Evolutionary conservation across 2,113 vertebrate genomes (phyloP).

Genomic region (Vanacampus margaritifer): DNA sequence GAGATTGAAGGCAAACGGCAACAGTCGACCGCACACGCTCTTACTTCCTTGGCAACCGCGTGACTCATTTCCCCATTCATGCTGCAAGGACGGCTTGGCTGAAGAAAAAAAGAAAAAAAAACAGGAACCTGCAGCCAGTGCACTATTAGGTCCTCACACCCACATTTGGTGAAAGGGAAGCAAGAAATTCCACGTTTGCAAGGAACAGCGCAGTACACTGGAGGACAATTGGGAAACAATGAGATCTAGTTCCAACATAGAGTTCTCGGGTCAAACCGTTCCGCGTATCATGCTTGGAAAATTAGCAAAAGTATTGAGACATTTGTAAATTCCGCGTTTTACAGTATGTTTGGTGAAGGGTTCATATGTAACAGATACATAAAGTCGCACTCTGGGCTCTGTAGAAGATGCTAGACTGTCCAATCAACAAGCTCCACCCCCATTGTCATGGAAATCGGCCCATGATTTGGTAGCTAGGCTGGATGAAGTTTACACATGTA

Average conservation of each 20-base stretch:
- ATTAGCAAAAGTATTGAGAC: too few species aligned
- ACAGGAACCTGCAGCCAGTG: constrained; percentile 42
- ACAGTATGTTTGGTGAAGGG: too few species aligned
- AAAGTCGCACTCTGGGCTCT: too few species aligned
- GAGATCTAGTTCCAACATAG: not conserved
- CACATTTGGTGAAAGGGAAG: constrained; percentile 34
- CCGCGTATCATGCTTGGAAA: not conserved
- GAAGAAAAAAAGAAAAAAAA: constrained; percentile 16
- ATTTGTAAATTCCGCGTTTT: too few species aligned
- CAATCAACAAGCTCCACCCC: too few species aligned
- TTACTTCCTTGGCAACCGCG: constrained; percentile 73
- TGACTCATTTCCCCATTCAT: constrained; percentile 74
- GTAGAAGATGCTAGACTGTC: too few species aligned
- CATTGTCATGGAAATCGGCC: too few species aligned
- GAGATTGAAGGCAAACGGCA: constrained; percentile 48
- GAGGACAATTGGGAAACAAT: not conserved
- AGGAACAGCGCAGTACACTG: not conserved
- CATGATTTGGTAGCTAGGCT: too few species aligned
- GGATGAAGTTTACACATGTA: too few species aligned
- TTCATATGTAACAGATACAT: too few species aligned
- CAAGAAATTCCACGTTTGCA: constrained; percentile 21
- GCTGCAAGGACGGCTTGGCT: constrained; percentile 46
- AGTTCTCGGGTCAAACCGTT: not conserved
- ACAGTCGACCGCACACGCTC: constrained; percentile 61
- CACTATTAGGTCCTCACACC: constrained; percentile 28